Evolutionary conservation across 2,888 invertebrate genomes (phyloP), one percentile per base, ranked within the genome.

Genomic region (Drosophila quasianomalipes): DNA sequence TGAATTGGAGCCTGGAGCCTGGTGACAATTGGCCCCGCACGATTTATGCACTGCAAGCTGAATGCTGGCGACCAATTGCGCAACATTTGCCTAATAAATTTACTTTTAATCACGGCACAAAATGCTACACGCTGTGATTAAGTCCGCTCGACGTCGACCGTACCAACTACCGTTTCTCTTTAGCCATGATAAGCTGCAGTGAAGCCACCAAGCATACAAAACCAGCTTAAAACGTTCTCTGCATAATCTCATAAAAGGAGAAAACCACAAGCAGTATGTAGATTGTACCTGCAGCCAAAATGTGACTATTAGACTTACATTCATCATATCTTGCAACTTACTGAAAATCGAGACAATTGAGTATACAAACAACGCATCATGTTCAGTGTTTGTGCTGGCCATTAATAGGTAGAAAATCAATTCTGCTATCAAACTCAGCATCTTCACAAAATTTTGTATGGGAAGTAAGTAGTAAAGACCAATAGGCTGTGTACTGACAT

Each of bases 1-100:
- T n/a, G 63, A 35, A 63, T 47, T 59, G 39, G 51, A 62, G 65
- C 67, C 64, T 74, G 89, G 85, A 62, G 65, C 67, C 62, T 74
- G 89, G 85, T 89, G 89, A 86, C 86, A 86, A 86, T 86, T 89
- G 85, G 74, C 73, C 66, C 53, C 51, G 66, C 74, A 85, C 84
- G 81, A 85, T 88, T 85, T 85, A 85, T 85, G 88, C 70, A 33
- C 73, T 63, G 44, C 12, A 16, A n/a, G 14, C 52, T 28, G 39
- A 53, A 39, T 58, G 68, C 53, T 58, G 69, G 67, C 33, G 61
- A 70, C 58, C 67, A 73, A 80, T 88, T 84, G 84, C 77, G 85
- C 80, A 88, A 88, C 76, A 70, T 71, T 87, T 85, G 74, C 47
- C 88, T 79, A 87, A 88, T 89, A 89, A 87, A 88, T 88, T 84